These are phyloP conservation scores for Uromys caudimaculatus DNA, from an alignment of 2,797 vertebrate genomes.

Conservation along the genomic window DNA sequence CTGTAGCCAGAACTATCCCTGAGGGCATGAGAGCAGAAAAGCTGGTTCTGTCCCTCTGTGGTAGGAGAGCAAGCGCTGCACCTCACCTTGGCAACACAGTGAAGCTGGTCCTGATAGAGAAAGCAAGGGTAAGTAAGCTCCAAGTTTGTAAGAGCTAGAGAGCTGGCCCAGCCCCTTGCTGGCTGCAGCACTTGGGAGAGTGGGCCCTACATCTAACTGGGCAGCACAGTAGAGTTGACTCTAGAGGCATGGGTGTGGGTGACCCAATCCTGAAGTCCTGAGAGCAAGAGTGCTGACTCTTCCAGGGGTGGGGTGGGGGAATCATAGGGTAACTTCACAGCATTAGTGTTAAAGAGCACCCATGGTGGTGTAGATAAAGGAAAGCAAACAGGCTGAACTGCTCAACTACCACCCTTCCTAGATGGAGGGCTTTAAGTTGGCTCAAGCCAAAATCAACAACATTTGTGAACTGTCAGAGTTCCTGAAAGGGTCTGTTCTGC, in stretches of 20 bases:
- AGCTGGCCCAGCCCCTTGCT: no score
- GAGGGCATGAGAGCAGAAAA: background rate
- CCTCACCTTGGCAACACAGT: background rate
- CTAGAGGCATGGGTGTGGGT: no score
- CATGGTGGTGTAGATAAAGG: background rate
- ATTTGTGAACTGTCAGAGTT: background rate
- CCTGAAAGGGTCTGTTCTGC: background rate
- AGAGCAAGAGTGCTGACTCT: no score
- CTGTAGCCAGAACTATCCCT: background rate
- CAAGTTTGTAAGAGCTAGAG: no score
- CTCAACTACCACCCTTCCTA: background rate
- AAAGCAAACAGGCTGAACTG: background rate
- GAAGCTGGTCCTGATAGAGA: background rate
- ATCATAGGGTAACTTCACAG: no score
- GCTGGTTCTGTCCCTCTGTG: background rate
- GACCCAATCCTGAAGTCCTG: no score
- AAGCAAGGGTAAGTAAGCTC: background rate
- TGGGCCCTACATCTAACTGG: no score
- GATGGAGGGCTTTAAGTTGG: background rate
- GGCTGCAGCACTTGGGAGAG: no score
- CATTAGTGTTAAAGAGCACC: background rate
- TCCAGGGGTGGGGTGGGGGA: no score
- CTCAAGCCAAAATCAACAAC: background rate
- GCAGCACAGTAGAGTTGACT: no score
- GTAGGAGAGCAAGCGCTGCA: background rate